Evolutionary conservation across 2,113 vertebrate genomes (phyloP).

Genomic region (Montifringilla adamsi): DNA sequence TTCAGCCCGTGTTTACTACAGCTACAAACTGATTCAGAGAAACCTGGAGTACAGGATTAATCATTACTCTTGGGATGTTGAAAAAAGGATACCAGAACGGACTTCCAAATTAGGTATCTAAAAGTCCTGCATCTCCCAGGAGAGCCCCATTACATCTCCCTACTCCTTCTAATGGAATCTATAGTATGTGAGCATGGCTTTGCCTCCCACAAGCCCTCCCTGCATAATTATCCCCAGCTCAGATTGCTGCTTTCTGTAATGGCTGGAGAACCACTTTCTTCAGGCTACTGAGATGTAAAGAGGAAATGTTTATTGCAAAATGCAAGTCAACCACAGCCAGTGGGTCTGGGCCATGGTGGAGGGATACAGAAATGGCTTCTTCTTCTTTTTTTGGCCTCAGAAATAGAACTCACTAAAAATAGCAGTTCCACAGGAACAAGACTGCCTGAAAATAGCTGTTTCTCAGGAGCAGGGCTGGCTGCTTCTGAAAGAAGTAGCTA

Average conservation of each 20-base stretch:
- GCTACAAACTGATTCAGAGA: constrained; percentile 57
- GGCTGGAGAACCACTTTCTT: constrained; percentile 44
- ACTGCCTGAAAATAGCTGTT: constrained; percentile 72
- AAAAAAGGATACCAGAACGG: constrained; percentile 62
- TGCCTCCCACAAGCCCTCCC: constrained; percentile 35
- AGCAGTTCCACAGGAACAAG: constrained; percentile 66
- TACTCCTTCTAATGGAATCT: constrained; percentile 54
- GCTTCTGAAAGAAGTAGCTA: constrained; percentile 70
- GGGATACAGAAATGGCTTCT: constrained; percentile 48
- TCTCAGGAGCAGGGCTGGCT: constrained; percentile 63
- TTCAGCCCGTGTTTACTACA: constrained; percentile 53
- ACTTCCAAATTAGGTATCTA: constrained; percentile 63
- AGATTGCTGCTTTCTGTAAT: constrained; percentile 19
- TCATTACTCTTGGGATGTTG: constrained; percentile 51
- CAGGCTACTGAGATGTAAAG: constrained; percentile 13
- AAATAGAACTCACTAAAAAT: constrained; percentile 73
- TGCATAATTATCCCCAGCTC: constrained; percentile 40
- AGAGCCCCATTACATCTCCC: constrained; percentile 42
- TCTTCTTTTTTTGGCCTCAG: constrained; percentile 36
- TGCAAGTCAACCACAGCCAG: constrained; percentile 39
- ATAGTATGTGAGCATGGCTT: background rate
- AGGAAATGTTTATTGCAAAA: constrained; percentile 35
- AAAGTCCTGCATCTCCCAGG: constrained; percentile 64
- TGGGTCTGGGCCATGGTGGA: constrained; percentile 54
- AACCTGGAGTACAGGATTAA: constrained; percentile 48